Evolutionary conservation across 2,113 vertebrate genomes (phyloP).

Genomic region (Callaeas wilsoni): DNA sequence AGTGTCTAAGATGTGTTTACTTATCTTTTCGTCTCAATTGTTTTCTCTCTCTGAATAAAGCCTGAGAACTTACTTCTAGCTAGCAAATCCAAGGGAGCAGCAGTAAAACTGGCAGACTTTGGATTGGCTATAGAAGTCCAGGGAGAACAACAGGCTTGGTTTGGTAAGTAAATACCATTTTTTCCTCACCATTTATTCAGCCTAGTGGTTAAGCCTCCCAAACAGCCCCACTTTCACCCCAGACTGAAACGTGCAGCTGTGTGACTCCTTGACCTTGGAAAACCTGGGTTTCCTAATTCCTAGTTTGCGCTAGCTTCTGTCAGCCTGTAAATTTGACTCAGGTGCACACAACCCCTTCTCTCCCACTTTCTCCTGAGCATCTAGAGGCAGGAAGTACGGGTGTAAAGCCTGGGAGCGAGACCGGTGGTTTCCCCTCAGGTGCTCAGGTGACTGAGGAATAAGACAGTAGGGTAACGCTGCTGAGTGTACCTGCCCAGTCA

Average conservation of each 20-base stretch:
- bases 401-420: neutral
- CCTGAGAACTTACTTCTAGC: constrained; percentile 97
- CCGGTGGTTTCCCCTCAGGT: neutral
- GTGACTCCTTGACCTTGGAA: neutral
- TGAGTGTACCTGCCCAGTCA: neutral
- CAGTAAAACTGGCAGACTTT: constrained; percentile 96
- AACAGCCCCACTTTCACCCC: neutral
- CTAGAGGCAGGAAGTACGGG: fast-evolving
- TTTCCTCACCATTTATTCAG: neutral
- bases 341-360: neutral
- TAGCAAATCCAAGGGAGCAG: constrained; percentile 96
- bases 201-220: neutral
- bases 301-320: neutral
- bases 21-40: constrained; percentile 53
- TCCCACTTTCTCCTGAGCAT: neutral
- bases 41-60: constrained; percentile 69
- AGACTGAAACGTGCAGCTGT: neutral
- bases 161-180: constrained; percentile 80
- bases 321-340: neutral
- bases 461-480: neutral
- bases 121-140: constrained; percentile 97
- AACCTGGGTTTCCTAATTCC: neutral
- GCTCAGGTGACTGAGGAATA: neutral
- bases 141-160: constrained; percentile 98
- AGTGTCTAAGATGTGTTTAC: neutral